These are phyloP conservation scores for Pseudomyrmex sp. DNA, from an alignment of 1,140 invertebrate species.

Conservation along the genomic window DNA sequence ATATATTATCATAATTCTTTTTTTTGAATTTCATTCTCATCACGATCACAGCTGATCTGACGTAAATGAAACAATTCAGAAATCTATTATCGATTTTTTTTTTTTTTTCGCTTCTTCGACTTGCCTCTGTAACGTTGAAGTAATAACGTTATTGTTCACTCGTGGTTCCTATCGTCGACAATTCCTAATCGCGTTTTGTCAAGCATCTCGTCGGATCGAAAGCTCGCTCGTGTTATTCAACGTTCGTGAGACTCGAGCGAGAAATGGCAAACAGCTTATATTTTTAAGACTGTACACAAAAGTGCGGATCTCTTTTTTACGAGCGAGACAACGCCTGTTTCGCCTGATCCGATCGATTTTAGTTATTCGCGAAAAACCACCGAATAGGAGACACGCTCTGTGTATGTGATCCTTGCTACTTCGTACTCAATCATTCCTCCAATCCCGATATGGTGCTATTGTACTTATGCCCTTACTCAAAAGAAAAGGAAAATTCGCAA, in stretches of 20 bases:
- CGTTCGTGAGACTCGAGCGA: conserved; percentile 19
- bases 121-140: conserved; percentile 39
- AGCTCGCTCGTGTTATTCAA: conserved; percentile 51
- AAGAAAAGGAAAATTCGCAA: background rate
- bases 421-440: conserved; percentile 7
- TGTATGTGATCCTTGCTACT: background rate
- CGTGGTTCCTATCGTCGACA: conserved; percentile 70
- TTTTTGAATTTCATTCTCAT: background rate
- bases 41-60: conserved; percentile 23
- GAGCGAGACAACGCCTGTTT: conserved; percentile 1
- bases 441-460: conserved; percentile 51
- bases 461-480: conserved; percentile 20
- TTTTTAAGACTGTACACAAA: conserved; percentile 69
- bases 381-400: background rate
- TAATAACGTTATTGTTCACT: conserved; percentile 38
- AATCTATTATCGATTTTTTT: background rate
- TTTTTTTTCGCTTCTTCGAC: conserved; percentile 5
- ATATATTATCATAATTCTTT: no score
- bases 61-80: background rate
- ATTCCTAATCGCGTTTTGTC: conserved; percentile 59
- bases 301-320: conserved; percentile 27
- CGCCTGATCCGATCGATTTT: conserved; percentile 46
- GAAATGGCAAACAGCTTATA: conserved; percentile 53
- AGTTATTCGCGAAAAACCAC: background rate
- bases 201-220: conserved; percentile 41